Evolutionary conservation across 2,113 vertebrate species (phyloP), one percentile per base, ranked within the genome.

Genomic region (Puma concolor): DNA sequence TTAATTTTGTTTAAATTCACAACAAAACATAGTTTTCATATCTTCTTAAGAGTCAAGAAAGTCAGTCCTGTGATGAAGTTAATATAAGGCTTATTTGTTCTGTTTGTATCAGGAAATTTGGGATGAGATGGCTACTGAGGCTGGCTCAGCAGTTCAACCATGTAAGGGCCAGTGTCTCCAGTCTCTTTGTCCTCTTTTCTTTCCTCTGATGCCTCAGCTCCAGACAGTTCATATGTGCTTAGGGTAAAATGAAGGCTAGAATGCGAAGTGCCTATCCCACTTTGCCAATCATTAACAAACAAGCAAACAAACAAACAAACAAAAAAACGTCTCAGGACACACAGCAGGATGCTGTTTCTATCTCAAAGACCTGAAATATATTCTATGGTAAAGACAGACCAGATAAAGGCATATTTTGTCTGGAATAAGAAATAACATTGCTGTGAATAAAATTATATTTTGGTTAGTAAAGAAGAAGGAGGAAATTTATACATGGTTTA

Each of bases 371-470:
- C 52, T 33, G 17, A 76, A 88, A 89, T 33, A 41, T 50, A 69
- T 76, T 64, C 10, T 36, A 33, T 10, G 38, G 14, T 77, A 52
- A 54, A 76, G 27, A 81, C 31, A 88, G 50, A 36, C 54, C 15
- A 87, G 31, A 83, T 38, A 89, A 86, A 86, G 25, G 25, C 83
- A 17, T 21, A 64, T 57, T 94, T 76, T 88, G 2, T 7, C 31
- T 88, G 4, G 7, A 9, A 50, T 94, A 88, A 94, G 57, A 96
- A 81, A 91, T 71, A 95, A 50, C 15, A 11, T 79, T 94, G n/a
- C 14, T 82, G 25, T 57, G 57, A 85, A 41, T 41, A 54, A 92
- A 92, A 82, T 38, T 57, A 23, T 23, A 66, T 74, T 96, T 95
- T 92, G n/a, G 15, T 86, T 89, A 31, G 33, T 76, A 92, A 97